phyloP scores from a whole-genome alignment of 2,797 vertebrate species.

The Xenopus petersii region DNA sequence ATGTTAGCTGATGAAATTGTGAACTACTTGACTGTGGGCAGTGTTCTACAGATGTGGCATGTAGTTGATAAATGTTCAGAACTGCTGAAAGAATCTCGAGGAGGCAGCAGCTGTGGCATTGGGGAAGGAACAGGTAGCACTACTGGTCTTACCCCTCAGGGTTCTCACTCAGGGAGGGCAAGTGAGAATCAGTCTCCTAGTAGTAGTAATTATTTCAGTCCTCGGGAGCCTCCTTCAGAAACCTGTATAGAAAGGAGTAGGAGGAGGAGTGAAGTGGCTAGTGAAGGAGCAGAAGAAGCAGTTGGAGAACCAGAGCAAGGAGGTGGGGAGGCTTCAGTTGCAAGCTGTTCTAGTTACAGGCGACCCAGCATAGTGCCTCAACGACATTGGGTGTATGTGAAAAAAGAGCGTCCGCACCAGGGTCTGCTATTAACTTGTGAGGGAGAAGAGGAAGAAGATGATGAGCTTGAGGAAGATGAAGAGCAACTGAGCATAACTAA shows the following conservation, averaged over 20 bases:
- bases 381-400: conserved; percentile 88
- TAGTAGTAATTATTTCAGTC: conserved; percentile 86
- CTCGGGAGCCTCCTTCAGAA: conserved; percentile 63
- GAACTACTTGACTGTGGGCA: conserved; percentile 89
- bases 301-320: conserved; percentile 41
- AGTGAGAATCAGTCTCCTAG: conserved; percentile 81
- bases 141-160: conserved; percentile 36
- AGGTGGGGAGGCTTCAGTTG: conserved; percentile 39
- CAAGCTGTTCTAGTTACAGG: conserved; percentile 64
- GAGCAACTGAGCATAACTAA: conserved; percentile 82
- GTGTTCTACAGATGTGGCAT: conserved; percentile 97
- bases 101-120: conserved; percentile 28
- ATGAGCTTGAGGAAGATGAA: conserved; percentile 71
- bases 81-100: conserved; percentile 71
- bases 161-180: conserved; percentile 58
- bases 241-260: conserved; percentile 17
- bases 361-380: conserved; percentile 83
- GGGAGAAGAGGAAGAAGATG: conserved; percentile 72
- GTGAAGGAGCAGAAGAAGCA: conserved; percentile 36
- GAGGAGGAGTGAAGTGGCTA: conserved; percentile 38
- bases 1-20: conserved; percentile 85
- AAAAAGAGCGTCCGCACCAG: conserved; percentile 66
- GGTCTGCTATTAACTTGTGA: conserved; percentile 59
- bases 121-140: conserved; percentile 59
- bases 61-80: conserved; percentile 94